Evolutionary conservation across 1,140 invertebrate species (phyloP).

Genomic region (Drosophila pachea): DNA sequence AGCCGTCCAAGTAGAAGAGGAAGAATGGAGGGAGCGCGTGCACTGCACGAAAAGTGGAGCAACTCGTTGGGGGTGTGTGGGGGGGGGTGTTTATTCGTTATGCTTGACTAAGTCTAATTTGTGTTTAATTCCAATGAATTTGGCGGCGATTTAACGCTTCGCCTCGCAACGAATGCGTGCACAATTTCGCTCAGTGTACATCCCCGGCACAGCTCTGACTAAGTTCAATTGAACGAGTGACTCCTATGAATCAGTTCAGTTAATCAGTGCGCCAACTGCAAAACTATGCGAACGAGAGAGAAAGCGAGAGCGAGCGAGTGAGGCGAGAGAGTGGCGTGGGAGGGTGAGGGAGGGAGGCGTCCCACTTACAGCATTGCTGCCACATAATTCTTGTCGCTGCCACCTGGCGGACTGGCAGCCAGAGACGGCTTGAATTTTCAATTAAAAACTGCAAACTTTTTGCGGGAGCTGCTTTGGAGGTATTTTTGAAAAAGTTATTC

Average conservation of each 20-base stretch:
- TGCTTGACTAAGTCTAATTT: conserved; percentile 3
- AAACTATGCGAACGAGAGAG: no score
- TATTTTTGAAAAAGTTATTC: conserved; percentile 68
- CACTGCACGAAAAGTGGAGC: conserved; percentile 1
- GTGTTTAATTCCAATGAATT: neutral
- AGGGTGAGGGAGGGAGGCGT: no score
- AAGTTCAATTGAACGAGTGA: neutral
- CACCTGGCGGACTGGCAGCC: neutral
- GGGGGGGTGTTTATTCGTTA: neutral
- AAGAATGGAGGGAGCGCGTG: neutral
- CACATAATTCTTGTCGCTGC: neutral
- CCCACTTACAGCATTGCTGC: neutral
- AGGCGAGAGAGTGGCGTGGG: no score
- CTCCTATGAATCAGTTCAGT: neutral
- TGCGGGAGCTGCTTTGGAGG: neutral
- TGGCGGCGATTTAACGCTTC: conserved; percentile 1
- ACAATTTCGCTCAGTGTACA: neutral
- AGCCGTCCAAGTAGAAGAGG: neutral
- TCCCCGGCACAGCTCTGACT: no score
- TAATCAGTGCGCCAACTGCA: neutral
- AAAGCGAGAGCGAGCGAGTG: no score
- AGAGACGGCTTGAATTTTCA: conserved; percentile 64
- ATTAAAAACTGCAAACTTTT: conserved; percentile 54
- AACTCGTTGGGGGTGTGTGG: neutral
- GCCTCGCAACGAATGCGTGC: neutral